Percentiles rank a stretch among this genome's conserved stretches.
Conservation (phyloP, 1,140 invertebrate species). For the Drosophila novamexicana region DNA sequence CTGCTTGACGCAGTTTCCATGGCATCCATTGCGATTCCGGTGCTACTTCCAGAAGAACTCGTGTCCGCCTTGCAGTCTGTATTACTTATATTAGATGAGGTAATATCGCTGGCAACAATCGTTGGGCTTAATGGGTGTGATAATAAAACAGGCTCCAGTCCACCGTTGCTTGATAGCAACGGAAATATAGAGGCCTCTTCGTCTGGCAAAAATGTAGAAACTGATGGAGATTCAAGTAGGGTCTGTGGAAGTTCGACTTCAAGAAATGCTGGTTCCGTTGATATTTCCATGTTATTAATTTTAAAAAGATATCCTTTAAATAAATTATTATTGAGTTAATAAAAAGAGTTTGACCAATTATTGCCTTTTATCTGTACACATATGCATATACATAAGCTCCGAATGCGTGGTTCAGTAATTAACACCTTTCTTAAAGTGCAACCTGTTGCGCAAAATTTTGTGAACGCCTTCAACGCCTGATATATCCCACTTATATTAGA, state of each 20-base stretch:
- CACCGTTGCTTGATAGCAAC: slow-evolving; percentile 83
- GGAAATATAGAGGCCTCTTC: slow-evolving; percentile 86
- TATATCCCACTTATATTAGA: no score
- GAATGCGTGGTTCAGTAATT: no score
- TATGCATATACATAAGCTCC: no score
- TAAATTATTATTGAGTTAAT: neutral
- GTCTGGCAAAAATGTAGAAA: slow-evolving; percentile 84
- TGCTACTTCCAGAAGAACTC: slow-evolving; percentile 83
- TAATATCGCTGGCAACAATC: slow-evolving; percentile 62
- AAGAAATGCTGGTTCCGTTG: slow-evolving; percentile 67
- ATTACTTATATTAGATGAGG: slow-evolving; percentile 73
- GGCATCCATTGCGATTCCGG: slow-evolving; percentile 80
- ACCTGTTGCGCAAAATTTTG: no score
- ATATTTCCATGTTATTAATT: slow-evolving; percentile 63
- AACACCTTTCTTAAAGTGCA: no score
- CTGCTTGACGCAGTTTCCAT: slow-evolving; percentile 85
- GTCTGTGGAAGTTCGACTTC: slow-evolving; percentile 69
- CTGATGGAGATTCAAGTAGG: slow-evolving; percentile 68
- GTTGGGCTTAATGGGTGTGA: slow-evolving; percentile 85
- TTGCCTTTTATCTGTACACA: no score
- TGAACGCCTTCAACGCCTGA: no score
- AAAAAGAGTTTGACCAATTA: no score
- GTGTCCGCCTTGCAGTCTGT: slow-evolving; percentile 66
- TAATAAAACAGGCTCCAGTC: slow-evolving; percentile 84
- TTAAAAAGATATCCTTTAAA: neutral